A percentile compares a stretch with the other conserved stretches of the same genome.
Conservation (phyloP, 1,140 invertebrate species). For the Brachystomella parvula region DNA sequence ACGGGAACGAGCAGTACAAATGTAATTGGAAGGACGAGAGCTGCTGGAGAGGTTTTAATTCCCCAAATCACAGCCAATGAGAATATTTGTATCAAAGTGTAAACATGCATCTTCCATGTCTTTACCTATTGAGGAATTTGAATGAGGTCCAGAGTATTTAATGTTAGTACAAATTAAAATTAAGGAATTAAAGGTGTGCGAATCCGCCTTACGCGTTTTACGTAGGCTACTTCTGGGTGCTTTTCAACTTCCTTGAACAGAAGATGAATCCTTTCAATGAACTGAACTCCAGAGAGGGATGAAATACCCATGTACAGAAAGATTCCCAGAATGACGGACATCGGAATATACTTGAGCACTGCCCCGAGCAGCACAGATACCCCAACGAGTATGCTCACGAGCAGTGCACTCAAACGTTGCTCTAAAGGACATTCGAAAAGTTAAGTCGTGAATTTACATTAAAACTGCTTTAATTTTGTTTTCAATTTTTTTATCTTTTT, state of each 20-base stretch:
- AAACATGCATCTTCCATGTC: slow-evolving; percentile 86
- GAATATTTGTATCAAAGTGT: slow-evolving; percentile 71
- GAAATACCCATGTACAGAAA: slow-evolving; percentile 96
- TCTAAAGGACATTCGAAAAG: too few species aligned
- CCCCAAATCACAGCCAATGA: slow-evolving; percentile 71
- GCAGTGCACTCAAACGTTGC: slow-evolving; percentile 66
- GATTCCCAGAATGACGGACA: slow-evolving; percentile 89
- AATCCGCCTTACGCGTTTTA: slow-evolving; percentile 43
- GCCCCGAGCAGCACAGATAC: slow-evolving; percentile 72
- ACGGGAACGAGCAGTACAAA: slow-evolving; percentile 83
- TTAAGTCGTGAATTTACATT: too few species aligned
- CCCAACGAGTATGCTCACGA: slow-evolving; percentile 65
- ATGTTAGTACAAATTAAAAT: not conserved
- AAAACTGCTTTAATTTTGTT: too few species aligned
- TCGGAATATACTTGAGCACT: slow-evolving; percentile 71
- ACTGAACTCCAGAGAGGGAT: slow-evolving; percentile 81
- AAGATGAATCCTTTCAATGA: slow-evolving; percentile 76
- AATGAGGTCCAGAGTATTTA: slow-evolving; percentile 47
- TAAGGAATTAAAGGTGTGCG: too few species aligned
- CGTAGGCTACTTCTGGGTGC: slow-evolving; percentile 62
- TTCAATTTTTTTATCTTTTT: too few species aligned
- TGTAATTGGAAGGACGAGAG: slow-evolving; percentile 85
- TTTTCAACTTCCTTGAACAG: slow-evolving; percentile 90
- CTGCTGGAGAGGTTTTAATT: slow-evolving; percentile 78
- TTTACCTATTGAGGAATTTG: slow-evolving; percentile 57